Base-by-base conservation (phyloP, 1,140 invertebrate species). In the Propsilocerus akamusi region DNA sequence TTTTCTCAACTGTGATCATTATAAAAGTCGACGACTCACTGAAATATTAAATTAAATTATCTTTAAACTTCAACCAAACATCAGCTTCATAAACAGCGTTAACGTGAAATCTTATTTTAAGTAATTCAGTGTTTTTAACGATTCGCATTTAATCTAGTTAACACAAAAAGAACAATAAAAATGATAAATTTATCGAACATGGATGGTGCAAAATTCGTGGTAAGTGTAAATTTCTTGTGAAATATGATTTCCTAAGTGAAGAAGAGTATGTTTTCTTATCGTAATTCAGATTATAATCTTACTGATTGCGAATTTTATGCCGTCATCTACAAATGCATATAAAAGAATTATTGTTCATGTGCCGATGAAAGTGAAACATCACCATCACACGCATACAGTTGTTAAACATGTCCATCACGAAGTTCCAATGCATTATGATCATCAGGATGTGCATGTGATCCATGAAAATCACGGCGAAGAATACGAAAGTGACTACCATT, bases 41-140 rank as follows among this genome's bases (percentile, higher is more conserved):
- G 17, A 20, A 41, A 41, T 41, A 20, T 14, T 41, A 41, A 41
- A 41, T 41, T 41, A 41, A 41, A 41, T 41, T 41, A 41, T 41
- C 17, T 41, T 41, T 17, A 41, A 17, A 41, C 34, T 41, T 41
- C 34, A 20, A 20, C 17, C 34, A n/a, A 41, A 41, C 34, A 41
- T 41, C 34, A 41, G 17, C 34, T 20, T 17, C n/a, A n/a, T n/a
- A n/a, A n/a, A n/a, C n/a, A n/a, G n/a, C n/a, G n/a, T n/a, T n/a
- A n/a, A n/a, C n/a, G n/a, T n/a, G n/a, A n/a, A n/a, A n/a, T n/a
- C n/a, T n/a, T n/a, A n/a, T n/a, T n/a, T n/a, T n/a, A n/a, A n/a
- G n/a, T n/a, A n/a, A n/a, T n/a, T n/a, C n/a, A n/a, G n/a, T n/a
- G n/a, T n/a, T n/a, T n/a, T n/a, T n/a, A n/a, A n/a, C n/a, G n/a